Evolutionary conservation across 2,113 vertebrate genomes (phyloP).

Genomic region (Sphaerodactylus townsendi): DNA sequence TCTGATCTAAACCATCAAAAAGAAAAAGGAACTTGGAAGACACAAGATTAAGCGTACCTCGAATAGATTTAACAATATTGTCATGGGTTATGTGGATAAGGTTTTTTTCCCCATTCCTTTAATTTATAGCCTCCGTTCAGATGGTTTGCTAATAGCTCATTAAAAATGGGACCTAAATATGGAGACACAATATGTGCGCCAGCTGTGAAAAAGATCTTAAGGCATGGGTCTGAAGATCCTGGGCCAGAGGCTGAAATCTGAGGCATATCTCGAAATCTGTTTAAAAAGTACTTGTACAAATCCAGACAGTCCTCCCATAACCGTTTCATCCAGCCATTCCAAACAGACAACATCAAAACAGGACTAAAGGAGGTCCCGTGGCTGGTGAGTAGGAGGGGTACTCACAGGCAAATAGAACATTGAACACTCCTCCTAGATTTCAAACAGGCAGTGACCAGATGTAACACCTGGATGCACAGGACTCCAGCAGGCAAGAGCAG

Average conservation of each 20-base stretch:
- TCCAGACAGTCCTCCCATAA: slow-evolving; percentile 13
- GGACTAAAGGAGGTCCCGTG: background rate
- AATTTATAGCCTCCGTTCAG: background rate
- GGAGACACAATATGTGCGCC: background rate
- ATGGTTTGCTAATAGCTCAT: background rate
- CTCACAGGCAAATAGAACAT: background rate
- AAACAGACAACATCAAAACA: background rate
- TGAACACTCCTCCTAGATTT: background rate
- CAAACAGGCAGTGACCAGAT: background rate
- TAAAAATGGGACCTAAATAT: background rate
- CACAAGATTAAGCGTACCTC: background rate
- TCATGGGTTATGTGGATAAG: background rate
- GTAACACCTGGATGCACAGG: too few relatives aligned
- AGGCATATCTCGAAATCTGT: background rate
- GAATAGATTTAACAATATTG: background rate
- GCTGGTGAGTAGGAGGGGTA: background rate
- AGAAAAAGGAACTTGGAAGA: background rate
- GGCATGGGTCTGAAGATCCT: background rate
- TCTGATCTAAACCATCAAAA: background rate
- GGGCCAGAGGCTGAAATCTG: background rate
- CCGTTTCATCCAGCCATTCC: background rate
- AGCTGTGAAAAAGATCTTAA: background rate
- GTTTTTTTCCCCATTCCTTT: background rate
- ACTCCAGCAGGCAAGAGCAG: too few relatives aligned
- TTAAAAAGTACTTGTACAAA: background rate